Evolutionary conservation across 2,797 vertebrate genomes (phyloP).

Genomic region (Peromyscus nudipes): DNA sequence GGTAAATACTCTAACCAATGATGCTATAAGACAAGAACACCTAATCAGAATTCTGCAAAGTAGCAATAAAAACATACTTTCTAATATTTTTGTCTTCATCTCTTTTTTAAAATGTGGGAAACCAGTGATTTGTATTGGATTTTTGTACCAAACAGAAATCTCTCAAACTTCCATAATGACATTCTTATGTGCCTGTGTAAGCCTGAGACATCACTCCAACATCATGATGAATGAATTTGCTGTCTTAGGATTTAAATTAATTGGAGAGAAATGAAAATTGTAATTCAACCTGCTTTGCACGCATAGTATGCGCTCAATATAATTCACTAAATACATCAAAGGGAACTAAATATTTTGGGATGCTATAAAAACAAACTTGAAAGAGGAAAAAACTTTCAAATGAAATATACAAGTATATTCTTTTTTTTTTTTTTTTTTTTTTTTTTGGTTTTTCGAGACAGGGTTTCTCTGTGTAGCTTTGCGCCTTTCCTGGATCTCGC

Average conservation of each 20-base stretch:
- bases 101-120: conserved; percentile 62
- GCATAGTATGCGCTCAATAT: conserved; percentile 40
- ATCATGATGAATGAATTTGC: conserved; percentile 76
- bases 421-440: too few species aligned
- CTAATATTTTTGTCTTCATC: conserved; percentile 39
- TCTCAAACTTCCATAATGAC: conserved; percentile 66
- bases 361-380: conserved; percentile 24
- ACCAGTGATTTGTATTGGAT: conserved; percentile 33
- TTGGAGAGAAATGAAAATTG: conserved; percentile 70
- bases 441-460: too few species aligned
- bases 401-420: background rate
- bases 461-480: too few species aligned
- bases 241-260: conserved; percentile 77
- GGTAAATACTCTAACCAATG: background rate
- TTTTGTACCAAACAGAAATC: conserved; percentile 52
- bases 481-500: too few species aligned
- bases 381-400: conserved; percentile 45
- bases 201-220: conserved; percentile 62
- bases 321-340: conserved; percentile 53
- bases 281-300: conserved; percentile 56
- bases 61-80: background rate
- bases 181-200: conserved; percentile 71
- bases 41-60: background rate
- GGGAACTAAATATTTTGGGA: conserved; percentile 70
- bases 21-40: background rate